Evolutionary conservation across 1,140 invertebrate genomes (phyloP).

Genomic region (Drosophila busckii): DNA sequence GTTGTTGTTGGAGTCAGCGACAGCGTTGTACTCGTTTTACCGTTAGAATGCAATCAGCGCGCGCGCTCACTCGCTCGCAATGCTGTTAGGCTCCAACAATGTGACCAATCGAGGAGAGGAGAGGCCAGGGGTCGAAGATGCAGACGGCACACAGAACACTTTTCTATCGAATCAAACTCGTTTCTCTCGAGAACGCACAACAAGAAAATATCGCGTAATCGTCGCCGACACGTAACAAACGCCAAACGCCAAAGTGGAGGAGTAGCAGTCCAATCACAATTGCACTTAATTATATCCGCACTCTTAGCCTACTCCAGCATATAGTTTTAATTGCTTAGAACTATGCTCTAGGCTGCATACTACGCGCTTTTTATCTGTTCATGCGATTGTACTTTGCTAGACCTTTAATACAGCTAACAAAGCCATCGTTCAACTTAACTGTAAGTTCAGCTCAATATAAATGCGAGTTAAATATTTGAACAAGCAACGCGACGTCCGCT

Average conservation of each 20-base stretch:
- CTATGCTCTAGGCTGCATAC: conserved; percentile 4
- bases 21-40: conserved; percentile 72
- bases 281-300: too few species aligned
- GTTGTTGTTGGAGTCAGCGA: background rate
- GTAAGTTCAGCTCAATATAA: too few species aligned
- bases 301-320: too few species aligned
- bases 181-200: conserved; percentile 62
- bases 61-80: conserved; percentile 56
- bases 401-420: conserved; percentile 49
- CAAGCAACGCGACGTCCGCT: too few species aligned
- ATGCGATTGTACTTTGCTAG: conserved; percentile 59
- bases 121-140: background rate
- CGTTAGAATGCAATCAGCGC: conserved; percentile 73
- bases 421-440: conserved; percentile 47
- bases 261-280: too few species aligned
- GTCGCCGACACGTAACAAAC: conserved; percentile 56
- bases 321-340: too few species aligned
- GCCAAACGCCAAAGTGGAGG: background rate
- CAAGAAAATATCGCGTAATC: conserved; percentile 60
- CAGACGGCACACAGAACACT: conserved; percentile 30
- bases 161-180: conserved; percentile 68
- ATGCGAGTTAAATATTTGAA: too few species aligned
- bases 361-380: conserved; percentile 2
- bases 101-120: conserved; percentile 1
- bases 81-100: conserved; percentile 63